These are phyloP conservation scores for Trissolcus basalis DNA, from an alignment of 1,140 invertebrate species.

Conservation along the genomic window DNA sequence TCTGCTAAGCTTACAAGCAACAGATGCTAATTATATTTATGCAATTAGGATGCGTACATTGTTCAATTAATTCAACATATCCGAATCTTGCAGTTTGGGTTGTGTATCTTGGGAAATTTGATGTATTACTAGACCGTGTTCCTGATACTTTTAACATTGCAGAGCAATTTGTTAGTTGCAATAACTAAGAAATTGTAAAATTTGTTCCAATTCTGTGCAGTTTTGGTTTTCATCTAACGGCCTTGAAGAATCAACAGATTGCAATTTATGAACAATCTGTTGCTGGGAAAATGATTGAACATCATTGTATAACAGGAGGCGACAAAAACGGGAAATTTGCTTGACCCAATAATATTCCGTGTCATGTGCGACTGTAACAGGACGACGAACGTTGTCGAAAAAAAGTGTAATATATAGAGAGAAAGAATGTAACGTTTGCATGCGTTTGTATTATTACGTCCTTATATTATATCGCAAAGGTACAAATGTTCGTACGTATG, in stretches of 20 bases:
- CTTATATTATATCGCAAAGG: slow-evolving; percentile 74
- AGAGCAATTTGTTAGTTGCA: no score
- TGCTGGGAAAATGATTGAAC: no score
- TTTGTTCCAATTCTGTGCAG: no score
- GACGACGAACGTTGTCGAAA: slow-evolving; percentile 19
- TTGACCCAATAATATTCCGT: slow-evolving; percentile 43
- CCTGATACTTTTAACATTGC: no score
- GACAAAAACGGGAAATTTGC: slow-evolving; percentile 18
- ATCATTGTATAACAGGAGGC: no score
- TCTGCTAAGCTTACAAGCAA: neutral
- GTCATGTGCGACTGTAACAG: slow-evolving; percentile 32
- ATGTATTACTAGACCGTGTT: neutral
- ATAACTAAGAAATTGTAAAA: no score
- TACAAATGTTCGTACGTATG: slow-evolving; percentile 74
- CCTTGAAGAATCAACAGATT: no score
- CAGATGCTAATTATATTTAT: slow-evolving; percentile 14
- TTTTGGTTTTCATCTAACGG: no score
- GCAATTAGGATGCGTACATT: slow-evolving; percentile 16
- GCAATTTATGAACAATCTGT: no score
- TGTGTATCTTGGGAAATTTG: slow-evolving; percentile 17
- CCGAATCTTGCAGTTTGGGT: slow-evolving; percentile 9
- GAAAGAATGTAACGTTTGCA: slow-evolving; percentile 58
- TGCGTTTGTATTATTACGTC: slow-evolving; percentile 71
- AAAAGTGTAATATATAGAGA: slow-evolving; percentile 17
- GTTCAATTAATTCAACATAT: slow-evolving; percentile 27